Evolutionary conservation across 2,888 invertebrate species (phyloP), one percentile per base, ranked within the genome.

Genomic region (Sphaerophoria taeniata): DNA sequence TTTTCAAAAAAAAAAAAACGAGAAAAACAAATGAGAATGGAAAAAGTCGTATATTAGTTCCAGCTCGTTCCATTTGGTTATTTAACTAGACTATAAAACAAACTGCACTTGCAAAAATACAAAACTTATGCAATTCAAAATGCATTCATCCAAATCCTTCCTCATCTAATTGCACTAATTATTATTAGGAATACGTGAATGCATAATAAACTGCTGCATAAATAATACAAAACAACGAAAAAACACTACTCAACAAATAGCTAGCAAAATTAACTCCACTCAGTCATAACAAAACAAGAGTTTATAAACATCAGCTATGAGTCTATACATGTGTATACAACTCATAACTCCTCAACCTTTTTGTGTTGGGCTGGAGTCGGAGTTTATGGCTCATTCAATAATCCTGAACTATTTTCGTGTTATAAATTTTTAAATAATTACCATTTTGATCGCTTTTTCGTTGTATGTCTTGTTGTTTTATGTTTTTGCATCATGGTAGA

Each of bases 381-480:
- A 58, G 39, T 12, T 55, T 70, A 55, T 61, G 76, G 34, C 51
- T 56, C 39, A 72, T 72, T 47, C 58, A 61, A 63, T 88, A 88
- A 88, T 89, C 89, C 90, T 88, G 88, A 88, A 89, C 88, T 88
- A 90, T 51, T 67, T 34, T 43, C 43, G 39, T 36, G n/a, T 88
- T 90, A 91, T 91, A 91, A 91, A 90, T 91, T 91, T 90, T 82
- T 89, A 43, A 89, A 90, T 91, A 91, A 91, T 91, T 91, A 90
- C 90, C 90, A 90, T 90, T 24, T 90, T 90, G 90, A 1, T 43
- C 43, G 43, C 9, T 43, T 3, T 43, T 11, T n/a, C 24, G 24
- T 24, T 24, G 24, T 24, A 24, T 24, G 2, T 24, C 2, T 24
- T 24, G 1, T 24, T 2, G 24, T 24, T 63, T 49, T 7, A 5